These are phyloP conservation scores for Apocheima hispidaria DNA, from an alignment of 2,888 invertebrate species.

Conservation along the genomic window DNA sequence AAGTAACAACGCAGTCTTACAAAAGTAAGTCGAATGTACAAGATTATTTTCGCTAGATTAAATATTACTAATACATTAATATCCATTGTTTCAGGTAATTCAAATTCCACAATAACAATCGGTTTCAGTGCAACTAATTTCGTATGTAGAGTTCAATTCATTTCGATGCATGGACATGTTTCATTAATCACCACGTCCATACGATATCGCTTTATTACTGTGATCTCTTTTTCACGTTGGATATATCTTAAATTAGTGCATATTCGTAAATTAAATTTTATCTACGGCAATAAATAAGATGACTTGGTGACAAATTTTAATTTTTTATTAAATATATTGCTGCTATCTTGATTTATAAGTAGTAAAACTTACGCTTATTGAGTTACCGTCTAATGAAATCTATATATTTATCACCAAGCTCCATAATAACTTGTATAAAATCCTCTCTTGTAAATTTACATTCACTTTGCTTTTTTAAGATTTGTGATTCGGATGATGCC, in stretches of 20 bases:
- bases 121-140: constrained; percentile 27
- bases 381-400: constrained; percentile 8
- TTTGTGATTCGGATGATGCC: constrained; percentile 1
- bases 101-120: constrained; percentile 20
- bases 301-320: constrained; percentile 22
- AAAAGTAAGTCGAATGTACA: too few relatives aligned
- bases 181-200: constrained; percentile 29
- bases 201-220: constrained; percentile 33
- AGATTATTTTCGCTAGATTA: too few relatives aligned
- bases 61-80: constrained; percentile 13
- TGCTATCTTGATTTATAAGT: constrained; percentile 19
- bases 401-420: constrained; percentile 9
- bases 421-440: not conserved
- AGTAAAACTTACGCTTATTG: not conserved
- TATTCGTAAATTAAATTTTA: constrained; percentile 22
- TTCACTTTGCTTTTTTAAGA: constrained; percentile 6
- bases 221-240: constrained; percentile 12
- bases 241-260: constrained; percentile 18
- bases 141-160: constrained; percentile 32
- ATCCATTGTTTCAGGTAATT: constrained; percentile 33
- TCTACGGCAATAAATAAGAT: constrained; percentile 19
- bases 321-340: constrained; percentile 13
- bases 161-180: constrained; percentile 31
- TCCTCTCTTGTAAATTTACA: not conserved
- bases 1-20: too few relatives aligned